phyloP scores from a whole-genome alignment of 1,140 invertebrate genomes.

The Helicoverpa zea region DNA sequence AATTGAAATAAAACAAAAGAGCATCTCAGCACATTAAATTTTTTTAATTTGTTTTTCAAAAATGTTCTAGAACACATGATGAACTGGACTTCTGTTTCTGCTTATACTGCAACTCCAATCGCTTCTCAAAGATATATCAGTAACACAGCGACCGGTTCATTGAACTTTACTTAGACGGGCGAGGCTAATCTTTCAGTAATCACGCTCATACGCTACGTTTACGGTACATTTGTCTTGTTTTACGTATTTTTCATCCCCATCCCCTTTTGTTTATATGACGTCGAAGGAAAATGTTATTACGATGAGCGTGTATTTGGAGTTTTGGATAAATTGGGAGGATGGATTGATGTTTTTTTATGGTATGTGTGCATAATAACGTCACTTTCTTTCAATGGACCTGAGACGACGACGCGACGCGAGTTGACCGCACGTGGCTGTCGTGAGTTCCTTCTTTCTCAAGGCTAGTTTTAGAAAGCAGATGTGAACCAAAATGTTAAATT shows the following conservation, averaged over 20 bases:
- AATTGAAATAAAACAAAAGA: too few relatives aligned
- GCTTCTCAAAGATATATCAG: slow-evolving; percentile 53
- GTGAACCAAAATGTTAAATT: too few relatives aligned
- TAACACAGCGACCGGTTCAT: slow-evolving; percentile 51
- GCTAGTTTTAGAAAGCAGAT: too few relatives aligned
- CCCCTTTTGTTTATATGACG: slow-evolving; percentile 37
- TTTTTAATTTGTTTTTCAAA: too few relatives aligned
- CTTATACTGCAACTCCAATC: slow-evolving; percentile 13
- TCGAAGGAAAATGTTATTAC: slow-evolving; percentile 35
- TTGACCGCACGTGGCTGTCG: too few relatives aligned
- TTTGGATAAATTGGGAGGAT: neutral
- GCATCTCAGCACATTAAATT: too few relatives aligned
- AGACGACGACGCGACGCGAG: too few relatives aligned
- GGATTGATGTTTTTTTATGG: neutral
- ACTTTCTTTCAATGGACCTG: too few relatives aligned
- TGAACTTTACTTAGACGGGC: slow-evolving; percentile 53
- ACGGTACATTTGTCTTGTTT: slow-evolving; percentile 52
- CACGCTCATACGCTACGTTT: slow-evolving; percentile 51
- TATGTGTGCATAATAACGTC: too few relatives aligned
- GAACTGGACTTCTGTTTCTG: slow-evolving; percentile 1
- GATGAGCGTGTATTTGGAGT: slow-evolving; percentile 23
- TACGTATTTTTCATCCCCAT: slow-evolving; percentile 45
- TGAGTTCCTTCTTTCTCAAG: too few relatives aligned
- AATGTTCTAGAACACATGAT: too few relatives aligned
- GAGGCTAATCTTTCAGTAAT: slow-evolving; percentile 56